A percentile compares a stretch with the other conserved stretches of the same genome.
Conservation (phyloP, 2,113 vertebrate species). For the Osmerus mordax region DNA sequence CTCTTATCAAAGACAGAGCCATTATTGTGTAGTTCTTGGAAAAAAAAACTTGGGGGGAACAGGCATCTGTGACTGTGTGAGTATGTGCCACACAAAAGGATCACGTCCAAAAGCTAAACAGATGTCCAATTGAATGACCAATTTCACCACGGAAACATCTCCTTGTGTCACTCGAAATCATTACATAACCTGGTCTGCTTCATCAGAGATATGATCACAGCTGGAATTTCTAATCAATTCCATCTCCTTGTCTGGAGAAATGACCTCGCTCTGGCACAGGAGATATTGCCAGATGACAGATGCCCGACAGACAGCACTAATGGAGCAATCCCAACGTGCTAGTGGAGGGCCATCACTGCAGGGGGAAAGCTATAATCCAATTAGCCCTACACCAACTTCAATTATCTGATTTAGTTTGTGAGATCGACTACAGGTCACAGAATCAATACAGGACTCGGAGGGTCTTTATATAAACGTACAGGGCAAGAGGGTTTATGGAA, state of each 20-base stretch:
- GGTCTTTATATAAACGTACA: conserved; percentile 63
- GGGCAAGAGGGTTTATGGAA: conserved; percentile 26
- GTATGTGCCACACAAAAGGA: too few relatives aligned
- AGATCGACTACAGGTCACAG: conserved; percentile 68
- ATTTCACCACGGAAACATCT: too few relatives aligned
- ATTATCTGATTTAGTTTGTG: conserved; percentile 79
- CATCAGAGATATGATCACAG: conserved; percentile 33
- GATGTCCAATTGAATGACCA: too few relatives aligned
- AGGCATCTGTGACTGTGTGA: too few relatives aligned
- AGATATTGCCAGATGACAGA: conserved; percentile 52
- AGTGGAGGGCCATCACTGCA: conserved; percentile 55
- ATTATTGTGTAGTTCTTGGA: too few relatives aligned
- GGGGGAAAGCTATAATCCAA: conserved; percentile 79
- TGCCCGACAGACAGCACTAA: conserved; percentile 56
- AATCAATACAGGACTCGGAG: conserved; percentile 67
- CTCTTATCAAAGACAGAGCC: too few relatives aligned
- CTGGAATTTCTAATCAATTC: conserved; percentile 47
- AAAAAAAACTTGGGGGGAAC: too few relatives aligned
- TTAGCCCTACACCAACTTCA: conserved; percentile 76
- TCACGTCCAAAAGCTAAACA: too few relatives aligned
- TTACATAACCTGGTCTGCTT: conserved; percentile 12
- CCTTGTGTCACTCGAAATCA: not conserved
- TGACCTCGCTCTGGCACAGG: conserved; percentile 8
- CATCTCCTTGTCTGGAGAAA: conserved; percentile 26
- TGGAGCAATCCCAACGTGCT: conserved; percentile 50